phyloP scores from a whole-genome alignment of 2,888 invertebrate genomes.

The Amphipoea oculea region DNA sequence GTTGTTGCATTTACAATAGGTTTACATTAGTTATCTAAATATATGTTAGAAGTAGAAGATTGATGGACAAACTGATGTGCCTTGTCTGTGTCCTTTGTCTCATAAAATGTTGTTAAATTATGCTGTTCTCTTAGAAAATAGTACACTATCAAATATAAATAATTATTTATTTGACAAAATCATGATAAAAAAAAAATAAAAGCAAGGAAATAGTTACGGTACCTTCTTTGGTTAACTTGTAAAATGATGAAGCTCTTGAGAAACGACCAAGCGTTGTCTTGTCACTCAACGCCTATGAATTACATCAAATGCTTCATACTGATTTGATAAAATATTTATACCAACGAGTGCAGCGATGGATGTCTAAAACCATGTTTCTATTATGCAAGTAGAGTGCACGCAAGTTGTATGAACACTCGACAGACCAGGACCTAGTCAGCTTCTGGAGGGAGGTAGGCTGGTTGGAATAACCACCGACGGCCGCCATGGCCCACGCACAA shows the following conservation, averaged over 20 bases:
- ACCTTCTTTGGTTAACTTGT: background rate
- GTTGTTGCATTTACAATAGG: constrained; percentile 11
- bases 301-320: background rate
- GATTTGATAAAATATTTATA: background rate
- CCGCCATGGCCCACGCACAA: no score
- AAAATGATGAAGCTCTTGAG: background rate
- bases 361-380: background rate
- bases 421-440: no score
- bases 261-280: background rate
- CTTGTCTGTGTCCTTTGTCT: constrained; percentile 40
- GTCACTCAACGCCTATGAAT: background rate
- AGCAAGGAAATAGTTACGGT: background rate
- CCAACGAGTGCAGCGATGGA: background rate
- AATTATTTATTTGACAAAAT: constrained; percentile 5
- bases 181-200: background rate
- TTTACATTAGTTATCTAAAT: background rate
- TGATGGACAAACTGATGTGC: constrained; percentile 44
- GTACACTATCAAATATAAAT: background rate
- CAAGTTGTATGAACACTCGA: background rate
- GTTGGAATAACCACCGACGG: no score
- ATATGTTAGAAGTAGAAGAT: constrained; percentile 12
- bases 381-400: background rate
- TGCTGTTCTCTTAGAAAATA: constrained; percentile 1
- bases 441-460: no score
- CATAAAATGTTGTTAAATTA: constrained; percentile 3